phyloP scores from a whole-genome alignment of 1,140 invertebrate species.

The Ooceraea biroi region DNA sequence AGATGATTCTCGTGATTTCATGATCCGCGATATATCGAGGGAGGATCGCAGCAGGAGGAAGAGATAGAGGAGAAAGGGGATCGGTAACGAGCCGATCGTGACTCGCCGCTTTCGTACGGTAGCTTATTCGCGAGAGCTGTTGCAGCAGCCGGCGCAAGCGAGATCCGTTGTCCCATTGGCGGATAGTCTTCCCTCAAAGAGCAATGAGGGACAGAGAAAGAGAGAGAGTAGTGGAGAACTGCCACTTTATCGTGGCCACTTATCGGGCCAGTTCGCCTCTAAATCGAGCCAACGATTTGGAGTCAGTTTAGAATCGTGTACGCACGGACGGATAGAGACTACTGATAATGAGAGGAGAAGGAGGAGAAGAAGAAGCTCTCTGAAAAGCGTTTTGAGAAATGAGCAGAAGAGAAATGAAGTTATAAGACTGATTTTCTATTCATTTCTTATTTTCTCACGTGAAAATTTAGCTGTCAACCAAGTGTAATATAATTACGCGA shows the following conservation, averaged over 20 bases:
- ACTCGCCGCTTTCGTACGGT: slow-evolving; percentile 81
- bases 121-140: slow-evolving; percentile 79
- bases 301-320: slow-evolving; percentile 56
- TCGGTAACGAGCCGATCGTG: slow-evolving; percentile 84
- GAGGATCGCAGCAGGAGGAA: slow-evolving; percentile 32
- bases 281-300: slow-evolving; percentile 73
- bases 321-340: slow-evolving; percentile 22
- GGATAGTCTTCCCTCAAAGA: slow-evolving; percentile 36
- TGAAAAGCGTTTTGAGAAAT: background rate
- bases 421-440: no score
- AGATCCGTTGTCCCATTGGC: slow-evolving; percentile 59
- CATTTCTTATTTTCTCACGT: background rate
- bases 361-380: background rate
- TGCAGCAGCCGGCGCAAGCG: slow-evolving; percentile 61
- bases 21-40: slow-evolving; percentile 78
- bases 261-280: slow-evolving; percentile 68
- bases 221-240: slow-evolving; percentile 47
- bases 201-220: slow-evolving; percentile 10
- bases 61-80: background rate
- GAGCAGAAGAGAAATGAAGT: no score
- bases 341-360: background rate
- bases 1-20: slow-evolving; percentile 79
- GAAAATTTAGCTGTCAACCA: background rate
- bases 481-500: background rate
- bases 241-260: slow-evolving; percentile 74